A percentile compares a stretch with the other conserved stretches of the same genome.
Evolutionary conservation across 2,113 vertebrate genomes (phyloP).

Genomic region (Anarhynchus alexandrinus): DNA sequence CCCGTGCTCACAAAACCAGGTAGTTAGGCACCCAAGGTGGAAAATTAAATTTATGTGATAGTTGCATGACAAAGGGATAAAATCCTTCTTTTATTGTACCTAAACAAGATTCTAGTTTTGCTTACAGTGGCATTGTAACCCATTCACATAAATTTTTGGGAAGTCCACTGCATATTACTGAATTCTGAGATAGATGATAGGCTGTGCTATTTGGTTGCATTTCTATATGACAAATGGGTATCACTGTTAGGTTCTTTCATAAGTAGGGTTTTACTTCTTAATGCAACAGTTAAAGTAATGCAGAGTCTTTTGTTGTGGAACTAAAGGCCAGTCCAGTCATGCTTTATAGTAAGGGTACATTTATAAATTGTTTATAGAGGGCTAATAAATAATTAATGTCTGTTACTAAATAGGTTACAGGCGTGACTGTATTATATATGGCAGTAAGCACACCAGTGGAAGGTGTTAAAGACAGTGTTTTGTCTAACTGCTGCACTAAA

Average conservation of each 20-base stretch:
- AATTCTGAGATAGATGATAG: neutral
- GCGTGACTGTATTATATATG: neutral
- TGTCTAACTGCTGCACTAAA: neutral
- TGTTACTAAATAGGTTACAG: slow-evolving; percentile 47
- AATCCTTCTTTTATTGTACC: neutral
- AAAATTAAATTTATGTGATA: neutral
- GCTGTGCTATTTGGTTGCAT: neutral
- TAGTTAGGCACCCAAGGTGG: neutral
- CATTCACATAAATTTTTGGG: neutral
- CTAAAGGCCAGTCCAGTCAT: neutral
- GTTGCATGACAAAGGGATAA: neutral
- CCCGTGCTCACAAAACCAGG: neutral
- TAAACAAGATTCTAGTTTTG: neutral
- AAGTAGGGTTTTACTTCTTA: neutral
- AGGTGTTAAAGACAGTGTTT: slow-evolving; percentile 32
- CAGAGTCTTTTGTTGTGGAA: neutral
- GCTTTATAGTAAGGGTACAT: neutral
- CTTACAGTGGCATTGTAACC: neutral
- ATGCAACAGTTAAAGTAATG: slow-evolving; percentile 1
- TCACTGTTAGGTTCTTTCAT: neutral
- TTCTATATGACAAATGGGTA: neutral
- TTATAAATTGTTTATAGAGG: slow-evolving; percentile 55
- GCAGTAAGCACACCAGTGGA: neutral
- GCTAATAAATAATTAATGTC: slow-evolving; percentile 45
- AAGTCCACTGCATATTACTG: neutral